These are phyloP conservation scores for Octopus sinensis DNA, from an alignment of 1,140 invertebrate genomes.

Conservation along the genomic window DNA sequence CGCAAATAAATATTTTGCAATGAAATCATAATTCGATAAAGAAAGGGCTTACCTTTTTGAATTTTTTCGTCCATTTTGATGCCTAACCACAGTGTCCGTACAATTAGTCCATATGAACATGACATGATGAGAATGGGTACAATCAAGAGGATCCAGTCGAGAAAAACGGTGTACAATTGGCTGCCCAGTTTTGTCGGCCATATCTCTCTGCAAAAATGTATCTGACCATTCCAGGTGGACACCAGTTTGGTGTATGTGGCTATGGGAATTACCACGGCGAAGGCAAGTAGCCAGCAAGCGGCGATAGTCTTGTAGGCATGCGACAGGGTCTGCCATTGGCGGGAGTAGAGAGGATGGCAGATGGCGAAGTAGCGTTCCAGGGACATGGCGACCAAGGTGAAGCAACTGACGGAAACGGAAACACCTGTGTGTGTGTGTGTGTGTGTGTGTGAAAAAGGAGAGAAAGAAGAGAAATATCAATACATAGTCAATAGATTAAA, in stretches of 20 bases:
- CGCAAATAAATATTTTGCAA: too few relatives aligned
- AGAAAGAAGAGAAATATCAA: too few relatives aligned
- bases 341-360: slow-evolving; percentile 70
- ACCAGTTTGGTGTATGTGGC: slow-evolving; percentile 55
- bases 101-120: slow-evolving; percentile 61
- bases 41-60: slow-evolving; percentile 27
- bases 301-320: slow-evolving; percentile 75
- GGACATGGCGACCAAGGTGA: slow-evolving; percentile 86
- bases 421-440: slow-evolving; percentile 64
- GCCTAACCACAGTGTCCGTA: slow-evolving; percentile 57
- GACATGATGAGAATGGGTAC: slow-evolving; percentile 75
- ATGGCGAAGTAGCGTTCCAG: slow-evolving; percentile 89
- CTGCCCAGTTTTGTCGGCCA: slow-evolving; percentile 57
- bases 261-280: slow-evolving; percentile 64
- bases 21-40: too few relatives aligned
- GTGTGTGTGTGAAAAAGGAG: too few relatives aligned
- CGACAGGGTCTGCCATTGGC: slow-evolving; percentile 81
- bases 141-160: slow-evolving; percentile 71
- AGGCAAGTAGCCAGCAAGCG: slow-evolving; percentile 41
- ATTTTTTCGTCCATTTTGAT: slow-evolving; percentile 43
- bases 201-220: slow-evolving; percentile 38
- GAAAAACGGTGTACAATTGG: slow-evolving; percentile 72
- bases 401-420: slow-evolving; percentile 79
- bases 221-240: background rate
- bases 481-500: too few relatives aligned